A percentile compares a stretch with the other conserved stretches of the same genome.
Evolutionary conservation across 2,888 invertebrate species (phyloP).

Genomic region (Eristalis tenax): DNA sequence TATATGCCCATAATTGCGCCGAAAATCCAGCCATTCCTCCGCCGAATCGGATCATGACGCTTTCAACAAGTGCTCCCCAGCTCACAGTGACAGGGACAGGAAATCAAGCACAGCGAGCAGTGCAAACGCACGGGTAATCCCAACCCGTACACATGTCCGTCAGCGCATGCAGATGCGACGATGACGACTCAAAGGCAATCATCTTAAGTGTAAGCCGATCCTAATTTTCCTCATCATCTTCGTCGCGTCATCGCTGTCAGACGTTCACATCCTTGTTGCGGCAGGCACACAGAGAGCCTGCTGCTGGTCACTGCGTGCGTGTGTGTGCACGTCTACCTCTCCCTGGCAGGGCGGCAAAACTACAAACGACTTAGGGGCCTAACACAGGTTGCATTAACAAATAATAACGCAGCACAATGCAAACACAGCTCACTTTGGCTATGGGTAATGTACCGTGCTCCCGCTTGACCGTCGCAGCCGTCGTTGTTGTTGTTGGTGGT

Average conservation of each 20-base stretch:
- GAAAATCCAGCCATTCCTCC: constrained; percentile 26
- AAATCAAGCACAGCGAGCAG: constrained; percentile 59
- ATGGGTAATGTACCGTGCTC: constrained; percentile 63
- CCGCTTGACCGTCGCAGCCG: constrained; percentile 11
- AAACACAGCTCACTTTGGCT: constrained; percentile 51
- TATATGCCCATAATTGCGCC: constrained; percentile 60
- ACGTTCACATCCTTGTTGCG: constrained; percentile 46
- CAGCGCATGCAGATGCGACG: constrained; percentile 20
- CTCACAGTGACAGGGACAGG: constrained; percentile 38
- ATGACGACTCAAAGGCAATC: constrained; percentile 59
- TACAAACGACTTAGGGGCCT: constrained; percentile 68
- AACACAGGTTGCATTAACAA: constrained; percentile 70
- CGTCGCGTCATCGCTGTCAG: constrained; percentile 29
- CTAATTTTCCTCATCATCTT: constrained; percentile 65
- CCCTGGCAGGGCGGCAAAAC: constrained; percentile 50
- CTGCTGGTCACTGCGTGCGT: background rate
- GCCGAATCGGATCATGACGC: constrained; percentile 31
- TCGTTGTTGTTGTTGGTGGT: background rate
- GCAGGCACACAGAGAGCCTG: background rate
- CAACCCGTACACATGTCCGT: constrained; percentile 9
- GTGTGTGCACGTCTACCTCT: constrained; percentile 2
- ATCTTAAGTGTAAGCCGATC: constrained; percentile 67
- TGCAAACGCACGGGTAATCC: constrained; percentile 30
- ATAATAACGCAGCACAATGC: constrained; percentile 66
- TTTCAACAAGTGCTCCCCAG: constrained; percentile 24